phyloP scores from a whole-genome alignment of 2,797 vertebrate species.

The Crypturellus tataupa region DNA sequence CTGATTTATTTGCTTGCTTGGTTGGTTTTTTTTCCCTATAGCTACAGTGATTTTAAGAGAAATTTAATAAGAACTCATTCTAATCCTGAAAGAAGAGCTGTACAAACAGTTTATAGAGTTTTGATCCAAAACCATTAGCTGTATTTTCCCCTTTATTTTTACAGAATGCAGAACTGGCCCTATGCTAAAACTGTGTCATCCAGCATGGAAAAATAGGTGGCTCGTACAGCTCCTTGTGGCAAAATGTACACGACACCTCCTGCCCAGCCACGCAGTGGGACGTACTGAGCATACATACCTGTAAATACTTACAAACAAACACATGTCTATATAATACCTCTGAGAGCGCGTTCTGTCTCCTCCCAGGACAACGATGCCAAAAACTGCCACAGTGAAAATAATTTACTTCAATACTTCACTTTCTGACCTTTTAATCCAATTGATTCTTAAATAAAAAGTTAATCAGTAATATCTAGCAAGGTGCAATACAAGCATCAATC shows the following conservation, averaged over 20 bases:
- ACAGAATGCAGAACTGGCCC: neutral
- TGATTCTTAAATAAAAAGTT: neutral
- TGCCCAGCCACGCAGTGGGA: neutral
- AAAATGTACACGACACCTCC: neutral
- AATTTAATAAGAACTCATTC: neutral
- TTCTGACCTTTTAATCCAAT: neutral
- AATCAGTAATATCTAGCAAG: neutral
- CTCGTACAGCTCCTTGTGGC: neutral
- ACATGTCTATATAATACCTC: neutral
- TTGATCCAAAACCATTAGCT: neutral
- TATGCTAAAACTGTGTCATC: neutral
- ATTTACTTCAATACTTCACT: neutral
- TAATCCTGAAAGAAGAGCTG: neutral
- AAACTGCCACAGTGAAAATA: neutral
- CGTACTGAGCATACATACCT: too few relatives aligned
- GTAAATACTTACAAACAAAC: neutral
- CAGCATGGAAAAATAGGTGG: neutral
- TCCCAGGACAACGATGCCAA: neutral
- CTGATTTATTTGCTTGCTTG: rapidly evolving
- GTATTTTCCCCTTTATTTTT: neutral
- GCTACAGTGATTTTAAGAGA: neutral
- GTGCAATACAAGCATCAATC: neutral
- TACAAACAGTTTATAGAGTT: neutral
- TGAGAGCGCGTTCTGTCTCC: neutral
- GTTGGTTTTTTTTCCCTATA: neutral